Conservation (phyloP, 2,888 invertebrate genomes). For the Phortica magna region DNA sequence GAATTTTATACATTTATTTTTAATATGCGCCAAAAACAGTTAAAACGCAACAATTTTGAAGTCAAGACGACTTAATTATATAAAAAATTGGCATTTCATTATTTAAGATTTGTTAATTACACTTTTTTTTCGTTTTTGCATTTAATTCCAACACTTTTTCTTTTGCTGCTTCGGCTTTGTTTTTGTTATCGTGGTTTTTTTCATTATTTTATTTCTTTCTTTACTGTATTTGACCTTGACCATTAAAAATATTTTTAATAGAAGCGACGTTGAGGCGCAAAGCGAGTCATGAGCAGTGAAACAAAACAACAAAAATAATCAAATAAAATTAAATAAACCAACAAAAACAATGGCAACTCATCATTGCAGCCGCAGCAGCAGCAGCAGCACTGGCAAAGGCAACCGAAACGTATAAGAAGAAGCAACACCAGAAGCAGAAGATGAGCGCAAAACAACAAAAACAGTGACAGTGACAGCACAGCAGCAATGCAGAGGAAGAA, state of each 20-base stretch:
- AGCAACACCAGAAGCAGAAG: slow-evolving; percentile 5
- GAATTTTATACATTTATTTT: too few relatives aligned
- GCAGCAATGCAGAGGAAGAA: not conserved
- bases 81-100: slow-evolving; percentile 63
- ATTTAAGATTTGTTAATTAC: slow-evolving; percentile 55
- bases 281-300: slow-evolving; percentile 4
- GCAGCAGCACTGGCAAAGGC: too few relatives aligned
- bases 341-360: slow-evolving; percentile 4
- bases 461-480: too few relatives aligned
- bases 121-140: slow-evolving; percentile 39
- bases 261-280: not conserved
- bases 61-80: not conserved
- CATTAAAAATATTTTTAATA: slow-evolving; percentile 62
- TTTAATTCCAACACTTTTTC: slow-evolving; percentile 38
- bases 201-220: slow-evolving; percentile 47
- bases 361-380: too few relatives aligned
- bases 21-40: too few relatives aligned
- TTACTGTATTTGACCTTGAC: slow-evolving; percentile 69
- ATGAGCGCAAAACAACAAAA: not conserved
- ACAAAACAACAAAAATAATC: slow-evolving; percentile 24
- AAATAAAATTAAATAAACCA: slow-evolving; percentile 40
- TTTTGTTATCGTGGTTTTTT: slow-evolving; percentile 16
- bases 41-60: too few relatives aligned
- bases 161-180: slow-evolving; percentile 25
- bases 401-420: not conserved